Evolutionary conservation across 2,113 vertebrate species (phyloP).

Genomic region (Pionites leucogaster): DNA sequence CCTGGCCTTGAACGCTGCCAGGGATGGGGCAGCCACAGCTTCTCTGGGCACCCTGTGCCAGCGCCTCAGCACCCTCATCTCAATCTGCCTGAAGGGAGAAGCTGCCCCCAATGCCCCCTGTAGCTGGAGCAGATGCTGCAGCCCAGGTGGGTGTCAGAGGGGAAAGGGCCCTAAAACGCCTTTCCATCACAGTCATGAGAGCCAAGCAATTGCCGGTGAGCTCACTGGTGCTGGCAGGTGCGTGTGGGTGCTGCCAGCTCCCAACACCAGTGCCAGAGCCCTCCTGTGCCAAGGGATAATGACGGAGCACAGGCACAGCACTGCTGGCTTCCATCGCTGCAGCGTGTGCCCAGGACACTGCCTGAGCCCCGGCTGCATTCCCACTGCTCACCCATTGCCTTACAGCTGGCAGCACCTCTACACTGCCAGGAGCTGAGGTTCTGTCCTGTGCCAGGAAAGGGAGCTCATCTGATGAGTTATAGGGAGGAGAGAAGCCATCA

Average conservation of each 20-base stretch:
- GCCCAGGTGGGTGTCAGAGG: not conserved
- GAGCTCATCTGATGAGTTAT: not conserved
- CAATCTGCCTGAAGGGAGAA: not conserved
- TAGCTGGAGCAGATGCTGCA: not conserved
- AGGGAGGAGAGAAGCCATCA: not conserved
- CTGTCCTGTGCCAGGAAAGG: not conserved
- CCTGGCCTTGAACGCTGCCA: not conserved
- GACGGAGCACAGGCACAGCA: fast-evolving
- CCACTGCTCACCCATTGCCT: not conserved
- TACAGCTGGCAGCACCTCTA: not conserved
- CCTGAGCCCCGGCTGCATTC: not conserved
- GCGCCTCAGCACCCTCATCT: not conserved
- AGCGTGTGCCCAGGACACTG: fast-evolving
- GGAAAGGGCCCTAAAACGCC: not conserved
- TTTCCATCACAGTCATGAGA: not conserved
- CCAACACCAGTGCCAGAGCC: not conserved
- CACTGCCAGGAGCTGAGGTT: not conserved
- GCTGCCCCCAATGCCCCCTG: no score
- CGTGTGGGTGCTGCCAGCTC: not conserved
- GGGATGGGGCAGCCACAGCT: not conserved
- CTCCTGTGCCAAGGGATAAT: not conserved
- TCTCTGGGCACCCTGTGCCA: not conserved
- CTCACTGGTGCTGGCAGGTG: not conserved
- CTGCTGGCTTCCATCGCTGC: fast-evolving
- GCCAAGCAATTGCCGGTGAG: not conserved